Base-by-base conservation (phyloP, 1,140 invertebrate genomes). In the Parasteatoda tepidariorum region DNA sequence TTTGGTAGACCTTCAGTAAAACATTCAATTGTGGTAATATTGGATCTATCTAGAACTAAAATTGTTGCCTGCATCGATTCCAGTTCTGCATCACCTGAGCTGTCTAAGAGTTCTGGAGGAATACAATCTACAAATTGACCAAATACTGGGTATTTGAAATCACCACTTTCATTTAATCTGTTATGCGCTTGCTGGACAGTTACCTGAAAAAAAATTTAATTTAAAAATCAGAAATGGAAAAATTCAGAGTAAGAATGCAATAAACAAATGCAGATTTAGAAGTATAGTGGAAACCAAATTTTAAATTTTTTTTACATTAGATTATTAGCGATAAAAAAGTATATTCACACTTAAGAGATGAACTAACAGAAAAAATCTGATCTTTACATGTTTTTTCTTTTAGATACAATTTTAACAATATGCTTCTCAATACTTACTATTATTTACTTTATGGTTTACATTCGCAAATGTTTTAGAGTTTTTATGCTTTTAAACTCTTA, bases 101-200 rank as follows among this genome's bases (percentile, higher is more conserved):
- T 54, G 15, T 64, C 61, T 2, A 84, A 74, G 2, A 76, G 31
- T 2, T 68, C 64, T 24, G 62, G 66, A 2, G 83, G 83, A 13
- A 84, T 73, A 28, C 57, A 59, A 55, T 75, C 73, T 0, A 62
- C 41, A 62, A 84, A 84, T 61, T 84, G 71, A 31, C 71, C 83
- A 38, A 84, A 73, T 2, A 84, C 70, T 6, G 83, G 83, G 34
- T 84, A 84, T 24, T 83, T 83, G 2, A 66, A 26, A 3, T 74
- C 59, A 55, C 31, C 33, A 24, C 30, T 55, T 64, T 73, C 68
- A 33, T 83, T 62, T 13, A 83, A 28, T 24, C 70, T 38, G 62
- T 24, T 34, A 4, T 83, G 81, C 34, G 62, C 59, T 30, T 83
- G 68, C 26, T 82, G 79, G 11, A 83, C 41, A 34, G 68, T 64